phyloP scores from a whole-genome alignment of 2,113 vertebrate genomes.

The Pygoscelis adeliae region DNA sequence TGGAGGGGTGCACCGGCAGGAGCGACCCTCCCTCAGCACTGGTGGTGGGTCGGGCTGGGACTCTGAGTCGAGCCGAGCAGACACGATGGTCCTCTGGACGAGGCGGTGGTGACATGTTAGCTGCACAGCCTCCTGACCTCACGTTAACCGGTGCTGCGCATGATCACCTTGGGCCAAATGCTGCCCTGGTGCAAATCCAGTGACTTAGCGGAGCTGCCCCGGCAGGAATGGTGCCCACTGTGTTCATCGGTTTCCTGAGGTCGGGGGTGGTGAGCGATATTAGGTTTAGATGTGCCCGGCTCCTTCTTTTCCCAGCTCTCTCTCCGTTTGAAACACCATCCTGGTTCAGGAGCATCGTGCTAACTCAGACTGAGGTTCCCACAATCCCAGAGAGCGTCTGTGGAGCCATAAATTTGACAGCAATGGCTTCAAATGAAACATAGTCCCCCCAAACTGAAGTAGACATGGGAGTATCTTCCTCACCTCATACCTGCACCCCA shows the following conservation, averaged over 20 bases:
- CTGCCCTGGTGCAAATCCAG: not conserved
- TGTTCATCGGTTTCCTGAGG: not conserved
- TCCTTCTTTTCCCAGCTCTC: not conserved
- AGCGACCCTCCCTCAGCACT: not conserved
- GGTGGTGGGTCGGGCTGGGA: not conserved
- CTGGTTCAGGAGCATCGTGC: not conserved
- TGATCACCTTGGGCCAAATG: not conserved
- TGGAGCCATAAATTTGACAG: not conserved
- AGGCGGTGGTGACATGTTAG: not conserved
- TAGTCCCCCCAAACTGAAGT: not conserved
- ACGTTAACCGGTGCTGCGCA: not conserved
- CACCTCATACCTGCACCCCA: not conserved
- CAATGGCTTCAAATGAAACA: not conserved
- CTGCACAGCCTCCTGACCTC: not conserved
- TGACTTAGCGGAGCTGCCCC: not conserved
- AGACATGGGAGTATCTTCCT: not conserved
- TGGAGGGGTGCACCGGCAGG: not conserved
- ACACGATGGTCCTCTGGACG: not conserved
- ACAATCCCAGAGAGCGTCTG: not conserved
- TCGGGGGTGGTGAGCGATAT: not conserved
- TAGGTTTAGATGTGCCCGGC: not conserved
- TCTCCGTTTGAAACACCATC: not conserved
- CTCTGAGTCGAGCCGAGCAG: not conserved
- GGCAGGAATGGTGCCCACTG: not conserved
- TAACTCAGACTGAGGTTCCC: not conserved